A percentile compares a stretch with the other conserved stretches of the same genome.
phyloP scores from a whole-genome alignment of 2,888 invertebrate genomes.

The Oligia latruncula region DNA sequence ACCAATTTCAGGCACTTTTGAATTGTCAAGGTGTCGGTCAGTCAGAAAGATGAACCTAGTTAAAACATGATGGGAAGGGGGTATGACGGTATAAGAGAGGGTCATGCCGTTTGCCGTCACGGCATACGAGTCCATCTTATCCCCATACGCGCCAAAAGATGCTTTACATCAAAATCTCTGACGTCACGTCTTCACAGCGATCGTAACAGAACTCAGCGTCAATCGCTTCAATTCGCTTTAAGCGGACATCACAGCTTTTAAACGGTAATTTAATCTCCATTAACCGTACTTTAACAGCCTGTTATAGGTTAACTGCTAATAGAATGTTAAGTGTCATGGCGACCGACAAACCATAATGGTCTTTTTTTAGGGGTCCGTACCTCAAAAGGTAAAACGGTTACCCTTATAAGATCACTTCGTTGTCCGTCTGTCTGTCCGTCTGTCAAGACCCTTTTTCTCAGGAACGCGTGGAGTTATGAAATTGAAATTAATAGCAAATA shows the following conservation, averaged over 20 bases:
- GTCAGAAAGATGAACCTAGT: too few species aligned
- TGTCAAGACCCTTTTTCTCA: too few species aligned
- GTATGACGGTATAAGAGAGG: background rate
- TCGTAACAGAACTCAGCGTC: constrained; percentile 24
- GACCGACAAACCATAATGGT: constrained; percentile 16
- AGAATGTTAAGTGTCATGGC: constrained; percentile 51
- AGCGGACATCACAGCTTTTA: constrained; percentile 30
- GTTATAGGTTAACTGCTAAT: constrained; percentile 64
- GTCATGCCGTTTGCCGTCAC: background rate
- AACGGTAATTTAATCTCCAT: constrained; percentile 52
- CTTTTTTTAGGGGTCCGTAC: constrained; percentile 28
- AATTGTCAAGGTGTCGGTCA: too few species aligned
- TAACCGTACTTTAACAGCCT: constrained; percentile 48
- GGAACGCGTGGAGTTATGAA: too few species aligned
- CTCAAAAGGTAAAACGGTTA: too few species aligned
- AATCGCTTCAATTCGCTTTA: constrained; percentile 33
- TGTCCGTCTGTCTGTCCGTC: too few species aligned
- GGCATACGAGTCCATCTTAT: background rate
- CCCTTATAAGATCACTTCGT: too few species aligned
- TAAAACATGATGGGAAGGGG: background rate
- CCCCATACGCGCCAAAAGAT: background rate
- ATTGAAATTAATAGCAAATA: too few species aligned
- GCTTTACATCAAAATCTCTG: background rate
- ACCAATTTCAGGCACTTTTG: too few species aligned
- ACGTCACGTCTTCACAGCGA: constrained; percentile 12